Conservation (phyloP, 2,113 vertebrate species). For the Cyprichromis sp. region DNA sequence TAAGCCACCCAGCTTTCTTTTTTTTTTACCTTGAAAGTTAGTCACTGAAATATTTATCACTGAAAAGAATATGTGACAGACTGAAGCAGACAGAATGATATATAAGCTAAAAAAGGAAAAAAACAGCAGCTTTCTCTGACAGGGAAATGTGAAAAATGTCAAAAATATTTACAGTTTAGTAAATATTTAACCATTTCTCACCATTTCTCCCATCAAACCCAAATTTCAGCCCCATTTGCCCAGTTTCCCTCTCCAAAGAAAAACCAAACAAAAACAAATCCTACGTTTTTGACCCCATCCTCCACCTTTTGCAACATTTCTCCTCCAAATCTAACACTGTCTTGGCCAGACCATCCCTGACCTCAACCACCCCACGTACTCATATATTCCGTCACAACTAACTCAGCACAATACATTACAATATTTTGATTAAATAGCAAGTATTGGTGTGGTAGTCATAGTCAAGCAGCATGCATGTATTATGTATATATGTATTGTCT, state of each 20-base stretch:
- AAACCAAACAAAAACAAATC: slow-evolving; percentile 17
- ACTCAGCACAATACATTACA: slow-evolving; percentile 5
- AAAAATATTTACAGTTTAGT: slow-evolving; percentile 41
- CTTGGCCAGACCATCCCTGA: slow-evolving; percentile 53
- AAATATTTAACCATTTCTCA: slow-evolving; percentile 41
- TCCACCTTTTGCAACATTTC: slow-evolving; percentile 53
- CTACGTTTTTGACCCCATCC: slow-evolving; percentile 42
- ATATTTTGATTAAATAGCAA: not conserved
- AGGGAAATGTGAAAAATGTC: slow-evolving; percentile 42
- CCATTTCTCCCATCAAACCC: slow-evolving; percentile 6
- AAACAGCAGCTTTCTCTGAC: slow-evolving; percentile 12
- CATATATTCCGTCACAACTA: slow-evolving; percentile 47
- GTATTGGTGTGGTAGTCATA: not conserved
- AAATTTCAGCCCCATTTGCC: slow-evolving; percentile 34
- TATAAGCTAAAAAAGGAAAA: not conserved
- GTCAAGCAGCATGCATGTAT: not conserved
- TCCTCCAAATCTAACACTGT: slow-evolving; percentile 51
- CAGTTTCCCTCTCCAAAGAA: slow-evolving; percentile 14
- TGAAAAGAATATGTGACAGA: not conserved
- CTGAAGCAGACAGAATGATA: not conserved
- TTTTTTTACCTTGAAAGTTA: not conserved
- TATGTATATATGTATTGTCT: not conserved
- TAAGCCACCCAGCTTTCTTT: not conserved
- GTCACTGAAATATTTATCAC: slow-evolving; percentile 22
- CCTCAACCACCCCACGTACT: slow-evolving; percentile 49